Evolutionary conservation across 2,113 vertebrate species (phyloP), one percentile per base, ranked within the genome.

Genomic region (Atherinomorus stipes): DNA sequence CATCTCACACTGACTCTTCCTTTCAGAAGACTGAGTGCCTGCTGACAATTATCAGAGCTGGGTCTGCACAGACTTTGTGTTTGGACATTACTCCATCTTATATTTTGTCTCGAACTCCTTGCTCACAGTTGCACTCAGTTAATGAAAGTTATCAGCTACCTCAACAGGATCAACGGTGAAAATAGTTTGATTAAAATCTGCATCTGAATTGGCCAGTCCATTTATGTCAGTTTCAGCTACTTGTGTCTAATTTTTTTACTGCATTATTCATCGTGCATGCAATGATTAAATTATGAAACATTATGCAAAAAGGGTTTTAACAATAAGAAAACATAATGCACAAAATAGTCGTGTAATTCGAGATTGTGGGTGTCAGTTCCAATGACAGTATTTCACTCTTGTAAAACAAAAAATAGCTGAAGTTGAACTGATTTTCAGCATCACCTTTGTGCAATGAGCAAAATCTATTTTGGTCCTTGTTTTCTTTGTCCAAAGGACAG

Each of bases 181-280:
- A 56, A 74, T 68, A 7, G 28, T 31, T 34, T 5, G 9, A 34
- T 34, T 9, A 34, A 9, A 34, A 89, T 89, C 69, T 57, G 38
- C 68, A 77, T 90, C 78, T 66, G 75, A 38, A 75, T 81, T 69
- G 83, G 74, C 70, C 81, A 53, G 59, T 11, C 69, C 81, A 77
- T 85, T 85, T 74, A 85, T n/a, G 76, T 86, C 84, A 87, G 88
- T 86, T 76, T 16, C 37, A 44, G 45, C 86, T 87, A 64, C 84
- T 90, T 71, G 85, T 83, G 62, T 69, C 71, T 67, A 70, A 85
- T 60, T 66, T 78, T 44, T 19, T 47, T 5, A 7, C 18, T 4
- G 13, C 1, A 47, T 47, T 34, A 34, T 34, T 34, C 31, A 34
- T 34, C 28, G 9, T 7, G 31, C 1, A 34, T 8, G 9, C 5